Evolutionary conservation across 2,113 vertebrate species (phyloP).

Genomic region (Psilopsiagon aymara): DNA sequence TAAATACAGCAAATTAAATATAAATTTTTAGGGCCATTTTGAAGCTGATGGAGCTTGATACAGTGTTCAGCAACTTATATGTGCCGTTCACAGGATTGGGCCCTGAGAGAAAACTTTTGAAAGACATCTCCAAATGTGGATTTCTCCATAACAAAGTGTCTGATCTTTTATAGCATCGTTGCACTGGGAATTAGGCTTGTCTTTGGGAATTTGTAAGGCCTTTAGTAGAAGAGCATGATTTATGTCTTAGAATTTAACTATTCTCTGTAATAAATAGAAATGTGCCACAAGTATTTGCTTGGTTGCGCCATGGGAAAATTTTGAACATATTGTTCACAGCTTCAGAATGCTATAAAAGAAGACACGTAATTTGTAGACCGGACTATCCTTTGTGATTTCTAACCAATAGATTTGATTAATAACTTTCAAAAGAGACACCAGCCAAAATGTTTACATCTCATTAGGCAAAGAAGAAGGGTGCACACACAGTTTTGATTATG

Average conservation of each 20-base stretch:
- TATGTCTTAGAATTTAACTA: constrained; percentile 75
- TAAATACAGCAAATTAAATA: constrained; percentile 40
- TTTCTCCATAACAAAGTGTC: constrained; percentile 54
- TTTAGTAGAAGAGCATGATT: constrained; percentile 77
- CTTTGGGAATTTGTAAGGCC: constrained; percentile 72
- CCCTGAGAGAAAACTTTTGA: constrained; percentile 53
- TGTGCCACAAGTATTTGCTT: constrained; percentile 78
- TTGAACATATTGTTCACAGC: constrained; percentile 76
- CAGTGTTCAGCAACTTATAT: constrained; percentile 10
- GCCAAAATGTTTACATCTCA: constrained; percentile 71
- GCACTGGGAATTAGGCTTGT: constrained; percentile 75
- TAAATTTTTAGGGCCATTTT: constrained; percentile 8
- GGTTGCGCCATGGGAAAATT: constrained; percentile 80
- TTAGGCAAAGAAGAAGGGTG: constrained; percentile 62
- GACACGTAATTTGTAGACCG: constrained; percentile 51
- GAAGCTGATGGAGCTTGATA: constrained; percentile 15
- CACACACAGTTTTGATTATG: constrained; percentile 41
- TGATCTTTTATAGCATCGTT: constrained; percentile 64
- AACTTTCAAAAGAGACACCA: constrained; percentile 62
- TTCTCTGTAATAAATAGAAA: constrained; percentile 80
- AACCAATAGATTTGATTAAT: constrained; percentile 70
- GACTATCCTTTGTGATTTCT: constrained; percentile 58
- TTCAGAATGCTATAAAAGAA: constrained; percentile 74
- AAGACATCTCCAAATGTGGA: constrained; percentile 60
- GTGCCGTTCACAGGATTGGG: constrained; percentile 22